Evolutionary conservation across 2,797 vertebrate species (phyloP).

Genomic region (Pelobates cultripes): DNA sequence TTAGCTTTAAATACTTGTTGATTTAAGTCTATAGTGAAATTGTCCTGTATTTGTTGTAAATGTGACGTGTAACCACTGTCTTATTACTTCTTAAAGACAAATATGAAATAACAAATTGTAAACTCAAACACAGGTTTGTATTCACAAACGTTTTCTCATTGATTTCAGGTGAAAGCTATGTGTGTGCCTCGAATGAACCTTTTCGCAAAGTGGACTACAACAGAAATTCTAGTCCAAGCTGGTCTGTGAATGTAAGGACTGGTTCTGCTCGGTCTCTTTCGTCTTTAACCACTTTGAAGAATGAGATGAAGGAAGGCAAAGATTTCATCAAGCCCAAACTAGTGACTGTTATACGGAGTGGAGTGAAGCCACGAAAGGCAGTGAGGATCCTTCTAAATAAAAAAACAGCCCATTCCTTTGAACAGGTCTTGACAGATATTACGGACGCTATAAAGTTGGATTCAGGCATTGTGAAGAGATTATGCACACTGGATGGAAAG

Average conservation of each 20-base stretch:
- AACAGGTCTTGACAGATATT: constrained; percentile 96
- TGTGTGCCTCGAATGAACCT: constrained; percentile 93
- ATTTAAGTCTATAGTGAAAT: too few species aligned
- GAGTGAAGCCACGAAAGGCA: constrained; percentile 95
- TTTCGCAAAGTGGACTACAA: constrained; percentile 93
- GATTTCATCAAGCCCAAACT: constrained; percentile 97
- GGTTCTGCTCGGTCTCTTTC: constrained; percentile 81
- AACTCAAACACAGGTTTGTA: neutral
- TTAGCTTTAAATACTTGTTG: too few species aligned
- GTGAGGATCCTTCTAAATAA: constrained; percentile 96
- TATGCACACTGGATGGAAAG: constrained; percentile 94
- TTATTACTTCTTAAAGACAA: too few species aligned
- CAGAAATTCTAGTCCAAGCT: constrained; percentile 95
- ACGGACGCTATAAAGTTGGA: constrained; percentile 97
- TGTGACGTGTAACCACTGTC: too few species aligned
- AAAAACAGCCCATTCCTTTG: constrained; percentile 97
- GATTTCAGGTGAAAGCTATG: constrained; percentile 91
- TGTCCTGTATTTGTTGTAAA: too few species aligned
- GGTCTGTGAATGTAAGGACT: constrained; percentile 89
- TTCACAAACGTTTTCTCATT: constrained; percentile 1
- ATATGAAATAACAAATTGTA: too few species aligned
- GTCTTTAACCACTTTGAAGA: constrained; percentile 75
- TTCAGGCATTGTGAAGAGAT: constrained; percentile 91
- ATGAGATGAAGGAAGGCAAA: constrained; percentile 85
- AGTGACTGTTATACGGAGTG: constrained; percentile 96